These are phyloP conservation scores for Tetanocera ferruginea DNA, from an alignment of 2,888 invertebrate genomes.

Conservation along the genomic window DNA sequence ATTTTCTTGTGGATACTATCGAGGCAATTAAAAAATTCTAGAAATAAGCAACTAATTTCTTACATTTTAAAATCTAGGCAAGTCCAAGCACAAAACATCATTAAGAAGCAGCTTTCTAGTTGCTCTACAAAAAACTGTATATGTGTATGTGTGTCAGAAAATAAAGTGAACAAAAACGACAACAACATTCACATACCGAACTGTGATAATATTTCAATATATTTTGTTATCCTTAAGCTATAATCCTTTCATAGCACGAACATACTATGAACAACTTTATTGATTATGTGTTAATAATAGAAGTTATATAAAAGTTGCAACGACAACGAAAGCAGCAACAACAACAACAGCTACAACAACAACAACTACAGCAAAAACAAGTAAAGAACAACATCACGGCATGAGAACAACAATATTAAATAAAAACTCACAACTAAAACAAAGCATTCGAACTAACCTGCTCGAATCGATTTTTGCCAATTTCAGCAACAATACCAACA, in stretches of 20 bases:
- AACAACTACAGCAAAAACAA: not conserved
- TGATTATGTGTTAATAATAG: not conserved
- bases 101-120: not conserved
- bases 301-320: constrained; percentile 2
- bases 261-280: too few relatives aligned
- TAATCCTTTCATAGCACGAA: too few relatives aligned
- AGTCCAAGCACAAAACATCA: too few relatives aligned
- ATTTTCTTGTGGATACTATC: too few relatives aligned
- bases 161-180: not conserved
- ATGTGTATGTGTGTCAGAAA: not conserved
- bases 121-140: not conserved
- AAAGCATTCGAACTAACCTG: constrained; percentile 4
- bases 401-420: not conserved
- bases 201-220: too few relatives aligned
- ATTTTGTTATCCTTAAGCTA: too few relatives aligned
- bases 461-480: constrained; percentile 6
- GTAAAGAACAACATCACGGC: not conserved
- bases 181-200: too few relatives aligned
- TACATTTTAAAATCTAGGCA: too few relatives aligned
- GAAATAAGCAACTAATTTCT: too few relatives aligned
- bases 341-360: not conserved
- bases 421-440: not conserved
- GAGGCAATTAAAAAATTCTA: too few relatives aligned
- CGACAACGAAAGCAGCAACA: not conserved
- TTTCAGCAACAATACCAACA: not conserved